Evolutionary conservation across 2,797 vertebrate species (phyloP).

Genomic region (Sebastes oblongus): DNA sequence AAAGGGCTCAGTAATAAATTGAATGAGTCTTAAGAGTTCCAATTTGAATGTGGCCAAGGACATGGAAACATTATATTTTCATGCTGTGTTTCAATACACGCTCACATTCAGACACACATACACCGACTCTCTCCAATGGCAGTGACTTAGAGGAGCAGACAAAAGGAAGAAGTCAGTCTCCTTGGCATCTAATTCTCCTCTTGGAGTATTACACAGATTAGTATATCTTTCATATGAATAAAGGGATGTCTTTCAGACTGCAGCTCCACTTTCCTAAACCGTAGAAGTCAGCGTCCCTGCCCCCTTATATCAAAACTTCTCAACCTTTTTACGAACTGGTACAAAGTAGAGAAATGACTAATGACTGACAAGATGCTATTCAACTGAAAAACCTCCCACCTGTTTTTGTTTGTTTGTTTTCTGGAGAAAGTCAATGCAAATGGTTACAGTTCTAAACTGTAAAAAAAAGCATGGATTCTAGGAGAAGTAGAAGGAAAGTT

Average conservation of each 20-base stretch:
- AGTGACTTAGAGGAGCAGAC: slow-evolving; percentile 15
- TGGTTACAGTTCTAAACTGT: neutral
- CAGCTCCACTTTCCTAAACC: slow-evolving; percentile 13
- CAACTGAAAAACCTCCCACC: neutral
- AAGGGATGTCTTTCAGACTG: slow-evolving; percentile 6
- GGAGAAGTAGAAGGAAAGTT: neutral
- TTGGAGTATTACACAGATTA: slow-evolving; percentile 42
- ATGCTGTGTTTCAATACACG: neutral
- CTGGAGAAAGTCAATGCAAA: neutral
- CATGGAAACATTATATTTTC: neutral
- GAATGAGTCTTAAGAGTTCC: neutral
- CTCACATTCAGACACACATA: neutral
- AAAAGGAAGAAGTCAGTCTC: slow-evolving; percentile 34
- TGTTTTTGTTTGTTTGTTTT: too few relatives aligned
- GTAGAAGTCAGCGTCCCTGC: neutral
- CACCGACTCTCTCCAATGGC: neutral
- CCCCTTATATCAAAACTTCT: neutral
- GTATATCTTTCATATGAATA: slow-evolving; percentile 33
- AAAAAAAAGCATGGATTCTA: neutral
- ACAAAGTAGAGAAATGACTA: slow-evolving; percentile 1
- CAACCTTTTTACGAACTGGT: neutral
- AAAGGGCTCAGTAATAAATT: neutral
- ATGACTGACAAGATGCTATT: slow-evolving; percentile 4
- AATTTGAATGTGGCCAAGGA: neutral
- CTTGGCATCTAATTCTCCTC: slow-evolving; percentile 51